Evolutionary conservation across 1,140 invertebrate species (phyloP), one percentile per base, ranked within the genome.

Genomic region (Telenomus remus): DNA sequence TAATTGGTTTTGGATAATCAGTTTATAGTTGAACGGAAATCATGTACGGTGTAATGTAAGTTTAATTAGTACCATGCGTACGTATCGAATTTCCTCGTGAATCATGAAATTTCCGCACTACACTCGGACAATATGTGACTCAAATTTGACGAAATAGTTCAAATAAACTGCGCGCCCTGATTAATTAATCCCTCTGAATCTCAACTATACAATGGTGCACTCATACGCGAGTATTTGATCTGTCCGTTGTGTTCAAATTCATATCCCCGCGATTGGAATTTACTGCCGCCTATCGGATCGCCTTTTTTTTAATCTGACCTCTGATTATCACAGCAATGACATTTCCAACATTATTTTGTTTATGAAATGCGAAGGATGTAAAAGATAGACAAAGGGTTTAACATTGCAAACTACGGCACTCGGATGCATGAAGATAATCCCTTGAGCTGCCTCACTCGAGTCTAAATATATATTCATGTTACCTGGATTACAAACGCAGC

Each of bases 401-500:
- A 66, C 42, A 39, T 46, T 6, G 48, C 64, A 47, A 60, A 54
- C 48, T 60, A 60, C 42, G 42, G 49, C 42, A 54, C 27, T 48
- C 43, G 65, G 49, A 69, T 60, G 60, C 47, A 42, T 60, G 42
- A 60, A 60, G 65, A 54, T 69, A 69, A 69, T 69, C 66, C 57
- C 51, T 61, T 70, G 66, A 70, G 66, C 66, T 43, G n/a, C 14
- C 49, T 55, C 44, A 27, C 49, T 69, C 43, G 59, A 54, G 43
- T 47, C 34, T 60, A 60, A 54, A 27, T 27, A 70, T 70, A 61
- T 55, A 70, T 61, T 60, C 65, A 37, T 44, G 48, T 6, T 60
- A 42, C 43, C 34, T 53, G 47, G 39, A 46, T 27, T 51, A 57
- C 43, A 57, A 66, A 66, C 63, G 6, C 2, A 66, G 63, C 48